phyloP scores from a whole-genome alignment of 2,888 invertebrate species.

The Lissocephala sabroskyi region DNA sequence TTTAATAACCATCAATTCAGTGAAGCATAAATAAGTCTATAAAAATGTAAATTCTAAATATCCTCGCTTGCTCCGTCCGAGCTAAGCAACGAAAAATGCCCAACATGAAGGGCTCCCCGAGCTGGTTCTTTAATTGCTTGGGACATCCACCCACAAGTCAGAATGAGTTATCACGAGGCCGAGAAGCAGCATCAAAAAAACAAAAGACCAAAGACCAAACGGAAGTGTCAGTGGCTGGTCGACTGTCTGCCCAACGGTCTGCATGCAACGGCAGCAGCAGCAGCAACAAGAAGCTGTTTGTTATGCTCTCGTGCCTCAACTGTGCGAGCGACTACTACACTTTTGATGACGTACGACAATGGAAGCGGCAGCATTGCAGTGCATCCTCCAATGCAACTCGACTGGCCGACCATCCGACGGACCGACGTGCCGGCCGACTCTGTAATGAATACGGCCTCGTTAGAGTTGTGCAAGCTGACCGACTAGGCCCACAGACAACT shows the following conservation, averaged over 20 bases:
- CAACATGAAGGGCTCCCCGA: too few species aligned
- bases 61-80: background rate
- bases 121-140: too few species aligned
- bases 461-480: constrained; percentile 14
- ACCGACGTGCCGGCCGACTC: too few species aligned
- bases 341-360: constrained; percentile 31
- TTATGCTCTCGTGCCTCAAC: constrained; percentile 37
- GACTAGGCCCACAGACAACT: constrained; percentile 35
- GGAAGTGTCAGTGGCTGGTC: constrained; percentile 53
- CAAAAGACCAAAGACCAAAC: constrained; percentile 9
- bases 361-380: constrained; percentile 13
- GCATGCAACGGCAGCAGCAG: constrained; percentile 8
- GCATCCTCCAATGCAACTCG: background rate
- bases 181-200: constrained; percentile 14
- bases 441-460: constrained; percentile 45
- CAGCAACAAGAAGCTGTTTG: constrained; percentile 47
- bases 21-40: constrained; percentile 43
- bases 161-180: background rate
- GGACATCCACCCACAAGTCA: background rate
- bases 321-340: background rate
- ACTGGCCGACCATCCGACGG: too few species aligned
- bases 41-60: constrained; percentile 23
- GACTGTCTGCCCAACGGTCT: constrained; percentile 35
- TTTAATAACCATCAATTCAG: constrained; percentile 51
- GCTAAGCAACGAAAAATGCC: too few species aligned